Percentiles rank a stretch among this genome's conserved stretches.
Evolutionary conservation across 2,888 invertebrate species (phyloP).

Genomic region (Anthrax anthrax): DNA sequence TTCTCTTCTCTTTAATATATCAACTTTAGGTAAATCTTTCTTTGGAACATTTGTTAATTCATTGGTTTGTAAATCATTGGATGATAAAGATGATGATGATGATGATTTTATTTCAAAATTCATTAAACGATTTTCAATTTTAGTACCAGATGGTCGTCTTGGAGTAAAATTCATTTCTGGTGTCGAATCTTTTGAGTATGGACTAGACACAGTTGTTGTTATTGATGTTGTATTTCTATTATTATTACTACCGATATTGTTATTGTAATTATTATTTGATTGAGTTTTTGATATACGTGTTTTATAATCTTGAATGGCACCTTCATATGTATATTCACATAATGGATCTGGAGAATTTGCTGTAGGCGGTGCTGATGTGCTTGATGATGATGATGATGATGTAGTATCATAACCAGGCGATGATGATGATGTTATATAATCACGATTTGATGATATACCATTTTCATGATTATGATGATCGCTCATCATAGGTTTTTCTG

Average conservation of each 20-base stretch:
- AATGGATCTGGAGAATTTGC: slow-evolving; percentile 53
- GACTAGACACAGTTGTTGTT: slow-evolving; percentile 35
- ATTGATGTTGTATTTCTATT: not conserved
- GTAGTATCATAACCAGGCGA: slow-evolving; percentile 48
- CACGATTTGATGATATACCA: slow-evolving; percentile 19
- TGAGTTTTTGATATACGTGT: slow-evolving; percentile 51
- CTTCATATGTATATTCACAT: slow-evolving; percentile 77
- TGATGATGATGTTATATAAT: slow-evolving; percentile 31
- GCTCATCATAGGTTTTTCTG: slow-evolving; percentile 19
- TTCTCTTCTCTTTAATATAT: slow-evolving; percentile 67
- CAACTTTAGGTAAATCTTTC: slow-evolving; percentile 60
- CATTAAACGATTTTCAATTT: slow-evolving; percentile 47
- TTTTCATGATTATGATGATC: slow-evolving; percentile 28
- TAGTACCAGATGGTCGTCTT: slow-evolving; percentile 31
- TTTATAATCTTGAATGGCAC: slow-evolving; percentile 75
- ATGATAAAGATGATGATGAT: slow-evolving; percentile 21
- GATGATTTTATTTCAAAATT: slow-evolving; percentile 40
- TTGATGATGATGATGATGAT: slow-evolving; percentile 43
- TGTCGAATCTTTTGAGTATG: slow-evolving; percentile 34
- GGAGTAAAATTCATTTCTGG: slow-evolving; percentile 35
- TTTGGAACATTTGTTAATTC: slow-evolving; percentile 21
- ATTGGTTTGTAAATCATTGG: slow-evolving; percentile 25
- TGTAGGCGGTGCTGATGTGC: slow-evolving; percentile 50
- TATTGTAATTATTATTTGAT: slow-evolving; percentile 6
- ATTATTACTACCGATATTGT: no score